Evolutionary conservation across 2,113 vertebrate genomes (phyloP), one percentile per base, ranked within the genome.

Genomic region (Nematolebias whitei): DNA sequence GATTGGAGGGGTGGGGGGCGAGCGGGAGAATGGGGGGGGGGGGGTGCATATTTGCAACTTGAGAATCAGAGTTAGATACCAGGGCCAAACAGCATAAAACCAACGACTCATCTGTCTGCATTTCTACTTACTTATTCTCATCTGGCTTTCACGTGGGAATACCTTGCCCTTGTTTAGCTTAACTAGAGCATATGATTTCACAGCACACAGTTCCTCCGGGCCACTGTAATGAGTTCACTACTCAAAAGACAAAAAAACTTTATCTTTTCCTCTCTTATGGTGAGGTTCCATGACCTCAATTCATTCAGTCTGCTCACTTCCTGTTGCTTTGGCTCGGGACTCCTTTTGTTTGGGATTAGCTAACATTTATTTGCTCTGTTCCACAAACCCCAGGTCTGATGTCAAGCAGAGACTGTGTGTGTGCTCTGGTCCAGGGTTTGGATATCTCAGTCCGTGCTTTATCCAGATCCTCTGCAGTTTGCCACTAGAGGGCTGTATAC

Each of bases 401-500:
- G 61, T 85, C 77, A 81, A 78, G 61, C 67, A 71, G 63, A 44
- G 56, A 52, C 43, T 2, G n/a, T 38, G 18, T 32, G 15, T 19
- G 19, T 43, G 53, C 43, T 70, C 62, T 44, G 54, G 74, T 80
- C 60, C 60, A 67, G 44, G 72, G 51, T 76, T 83, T 60, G 39
- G 54, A 68, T 71, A 82, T 82, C 73, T 79, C 58, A 53, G 71
- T 60, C 32, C 48, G 15, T 60, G 74, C 52, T 67, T 56, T n/a
- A 39, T 19, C 55, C 49, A 73, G 67, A 60, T 58, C 63, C 59
- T 48, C 44, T 49, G 43, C 74, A 65, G 57, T 58, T 60, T 70
- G 66, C 90, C 93, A 92, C 93, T 90, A 93, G 93, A 92, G 91
- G 92, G 91, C 93, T 89, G 88, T 88, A 87, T 74, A 78, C 23